Evolutionary conservation across 35 echinoderm and acorn worm genomes (phyloP).

Genomic region (Holothuria glaberrima): DNA sequence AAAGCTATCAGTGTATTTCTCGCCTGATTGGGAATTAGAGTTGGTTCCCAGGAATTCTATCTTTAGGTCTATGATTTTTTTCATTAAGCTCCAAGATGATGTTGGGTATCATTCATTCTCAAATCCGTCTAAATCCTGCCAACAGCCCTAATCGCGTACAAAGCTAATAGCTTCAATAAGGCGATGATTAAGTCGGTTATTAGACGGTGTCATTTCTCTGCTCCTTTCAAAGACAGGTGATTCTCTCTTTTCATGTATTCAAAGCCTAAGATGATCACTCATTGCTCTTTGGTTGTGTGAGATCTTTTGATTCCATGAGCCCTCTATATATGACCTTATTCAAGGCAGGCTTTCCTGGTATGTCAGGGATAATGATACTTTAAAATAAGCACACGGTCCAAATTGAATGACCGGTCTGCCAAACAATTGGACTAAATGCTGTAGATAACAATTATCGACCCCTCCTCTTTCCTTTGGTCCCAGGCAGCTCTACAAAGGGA

Average conservation of each 20-base stretch:
- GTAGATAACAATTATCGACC: conserved; percentile 71
- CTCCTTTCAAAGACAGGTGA: not conserved
- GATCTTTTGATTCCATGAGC: not conserved
- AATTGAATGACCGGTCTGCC: conserved; percentile 42
- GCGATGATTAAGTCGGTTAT: not conserved
- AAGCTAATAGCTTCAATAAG: conserved; percentile 12
- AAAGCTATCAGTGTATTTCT: too few species aligned
- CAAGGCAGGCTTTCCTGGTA: not conserved
- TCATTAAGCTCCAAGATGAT: too few species aligned
- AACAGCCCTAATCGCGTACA: too few species aligned
- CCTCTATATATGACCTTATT: not conserved
- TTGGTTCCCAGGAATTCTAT: too few species aligned
- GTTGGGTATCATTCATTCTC: too few species aligned
- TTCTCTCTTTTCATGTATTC: not conserved
- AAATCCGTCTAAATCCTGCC: too few species aligned
- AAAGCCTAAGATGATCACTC: not conserved
- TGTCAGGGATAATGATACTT: conserved; percentile 29
- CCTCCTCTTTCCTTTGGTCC: conserved; percentile 54
- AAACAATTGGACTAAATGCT: conserved; percentile 65
- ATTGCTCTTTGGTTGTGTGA: conserved; percentile 9
- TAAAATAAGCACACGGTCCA: not conserved
- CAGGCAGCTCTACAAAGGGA: conserved; percentile 11
- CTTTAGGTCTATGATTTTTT: too few species aligned
- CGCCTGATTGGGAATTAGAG: too few species aligned
- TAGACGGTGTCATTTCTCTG: not conserved